Conservation (phyloP, 2,888 invertebrate species). For the Torymus tubicola region DNA sequence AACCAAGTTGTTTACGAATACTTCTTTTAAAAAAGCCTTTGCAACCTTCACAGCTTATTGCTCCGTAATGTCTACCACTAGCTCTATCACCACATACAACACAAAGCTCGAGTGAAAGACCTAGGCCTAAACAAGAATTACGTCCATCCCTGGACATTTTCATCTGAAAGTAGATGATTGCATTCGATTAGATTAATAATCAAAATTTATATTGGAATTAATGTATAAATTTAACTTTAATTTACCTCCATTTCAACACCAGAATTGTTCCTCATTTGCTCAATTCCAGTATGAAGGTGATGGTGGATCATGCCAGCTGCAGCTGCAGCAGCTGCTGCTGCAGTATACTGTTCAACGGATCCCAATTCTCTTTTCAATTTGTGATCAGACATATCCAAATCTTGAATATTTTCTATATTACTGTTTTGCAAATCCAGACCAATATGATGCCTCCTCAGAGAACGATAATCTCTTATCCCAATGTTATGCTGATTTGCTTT, state of each 20-base stretch:
- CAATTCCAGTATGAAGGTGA: slow-evolving; percentile 70
- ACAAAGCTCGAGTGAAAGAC: slow-evolving; percentile 89
- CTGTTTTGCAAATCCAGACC: slow-evolving; percentile 65
- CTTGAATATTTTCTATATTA: slow-evolving; percentile 69
- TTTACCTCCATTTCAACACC: slow-evolving; percentile 70
- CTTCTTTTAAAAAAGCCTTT: slow-evolving; percentile 99
- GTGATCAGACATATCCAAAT: slow-evolving; percentile 69
- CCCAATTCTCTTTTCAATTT: slow-evolving; percentile 71
- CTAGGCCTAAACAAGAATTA: slow-evolving; percentile 75
- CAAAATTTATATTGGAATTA: not conserved
- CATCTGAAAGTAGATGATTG: slow-evolving; percentile 63
- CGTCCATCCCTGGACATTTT: slow-evolving; percentile 74
- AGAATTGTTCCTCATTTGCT: slow-evolving; percentile 67
- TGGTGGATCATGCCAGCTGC: slow-evolving; percentile 67
- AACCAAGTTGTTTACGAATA: slow-evolving; percentile 97
- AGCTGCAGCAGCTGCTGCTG: slow-evolving; percentile 55
- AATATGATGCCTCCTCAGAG: slow-evolving; percentile 56
- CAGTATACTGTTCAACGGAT: slow-evolving; percentile 69
- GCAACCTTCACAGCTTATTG: slow-evolving; percentile 95
- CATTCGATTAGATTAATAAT: not conserved
- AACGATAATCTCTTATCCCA: slow-evolving; percentile 53
- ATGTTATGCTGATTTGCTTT: slow-evolving; percentile 52
- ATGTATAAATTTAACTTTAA: not conserved
- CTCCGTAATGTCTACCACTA: slow-evolving; percentile 96
- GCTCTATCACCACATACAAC: slow-evolving; percentile 97